Conservation (phyloP, 2,888 invertebrate species). For the Andrena bucephala region DNA sequence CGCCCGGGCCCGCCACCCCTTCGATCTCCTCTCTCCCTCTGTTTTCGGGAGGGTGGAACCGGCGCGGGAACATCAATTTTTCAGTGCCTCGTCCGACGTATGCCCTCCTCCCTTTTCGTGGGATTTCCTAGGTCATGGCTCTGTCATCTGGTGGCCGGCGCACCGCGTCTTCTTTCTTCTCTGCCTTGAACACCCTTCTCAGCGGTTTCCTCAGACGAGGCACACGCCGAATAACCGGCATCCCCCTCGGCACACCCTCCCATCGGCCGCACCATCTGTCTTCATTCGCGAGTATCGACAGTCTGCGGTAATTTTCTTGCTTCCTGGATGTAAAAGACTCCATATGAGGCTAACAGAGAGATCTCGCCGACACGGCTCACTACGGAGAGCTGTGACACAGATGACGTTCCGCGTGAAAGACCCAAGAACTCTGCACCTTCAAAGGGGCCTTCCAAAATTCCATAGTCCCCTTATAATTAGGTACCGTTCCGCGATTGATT, state of each 20-base stretch:
- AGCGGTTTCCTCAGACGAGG: conserved; percentile 40
- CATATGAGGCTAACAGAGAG: neutral
- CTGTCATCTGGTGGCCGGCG: conserved; percentile 77
- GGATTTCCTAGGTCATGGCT: conserved; percentile 79
- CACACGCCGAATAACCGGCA: conserved; percentile 62
- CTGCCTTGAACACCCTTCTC: conserved; percentile 42
- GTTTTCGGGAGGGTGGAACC: conserved; percentile 61
- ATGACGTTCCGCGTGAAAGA: conserved; percentile 31
- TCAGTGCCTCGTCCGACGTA: conserved; percentile 73
- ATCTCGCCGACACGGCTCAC: neutral
- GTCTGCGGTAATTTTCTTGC: conserved; percentile 50
- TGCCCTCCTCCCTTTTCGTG: conserved; percentile 52
- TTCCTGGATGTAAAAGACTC: conserved; percentile 35
- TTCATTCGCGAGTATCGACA: conserved; percentile 61
- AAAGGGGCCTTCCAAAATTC: neutral
- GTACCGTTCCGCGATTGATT: neutral
- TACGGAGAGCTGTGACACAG: conserved; percentile 12
- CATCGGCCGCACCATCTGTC: conserved; percentile 66
- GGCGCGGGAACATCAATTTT: conserved; percentile 72
- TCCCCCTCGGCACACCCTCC: conserved; percentile 38
- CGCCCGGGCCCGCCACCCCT: conserved; percentile 32
- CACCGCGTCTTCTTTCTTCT: conserved; percentile 53
- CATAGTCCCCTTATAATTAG: neutral
- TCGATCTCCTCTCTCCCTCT: conserved; percentile 1
- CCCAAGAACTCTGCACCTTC: neutral